Percentiles rank a stretch among this genome's conserved stretches.
Evolutionary conservation across 2,888 invertebrate genomes (phyloP).

Genomic region (Leptopterna dolabrata): DNA sequence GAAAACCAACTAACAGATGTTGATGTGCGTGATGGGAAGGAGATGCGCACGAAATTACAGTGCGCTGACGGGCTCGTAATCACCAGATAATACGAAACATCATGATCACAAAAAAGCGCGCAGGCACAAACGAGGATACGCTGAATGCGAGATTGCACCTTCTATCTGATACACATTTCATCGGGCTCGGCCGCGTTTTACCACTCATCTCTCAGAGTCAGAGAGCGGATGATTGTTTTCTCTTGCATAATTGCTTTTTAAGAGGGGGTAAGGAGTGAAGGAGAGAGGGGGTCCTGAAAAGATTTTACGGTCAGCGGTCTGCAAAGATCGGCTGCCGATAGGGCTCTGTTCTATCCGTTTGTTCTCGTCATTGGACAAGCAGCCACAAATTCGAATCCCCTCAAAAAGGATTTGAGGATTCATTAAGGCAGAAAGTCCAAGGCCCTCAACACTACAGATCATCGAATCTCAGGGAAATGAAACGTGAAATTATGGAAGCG

Average conservation of each 20-base stretch:
- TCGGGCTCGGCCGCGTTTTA: background rate
- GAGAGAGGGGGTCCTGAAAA: background rate
- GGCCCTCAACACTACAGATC: background rate
- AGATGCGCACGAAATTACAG: background rate
- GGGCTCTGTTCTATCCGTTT: background rate
- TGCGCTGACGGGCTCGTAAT: background rate
- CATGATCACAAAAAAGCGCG: background rate
- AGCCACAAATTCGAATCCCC: background rate
- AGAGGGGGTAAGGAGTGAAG: background rate
- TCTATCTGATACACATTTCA: background rate
- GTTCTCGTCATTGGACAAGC: background rate
- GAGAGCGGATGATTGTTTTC: background rate
- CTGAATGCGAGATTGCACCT: background rate
- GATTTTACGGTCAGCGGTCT: background rate
- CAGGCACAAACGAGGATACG: background rate
- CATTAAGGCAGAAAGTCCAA: background rate
- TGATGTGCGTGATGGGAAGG: slow-evolving; percentile 5
- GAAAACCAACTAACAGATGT: background rate
- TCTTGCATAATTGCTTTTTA: background rate
- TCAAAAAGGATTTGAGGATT: background rate
- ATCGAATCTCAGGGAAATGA: background rate
- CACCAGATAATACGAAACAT: background rate
- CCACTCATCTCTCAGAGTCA: background rate
- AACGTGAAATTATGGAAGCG: background rate
- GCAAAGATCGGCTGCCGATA: background rate